These are phyloP conservation scores for Zapornia atra DNA, from an alignment of 2,113 vertebrate species.

Conservation along the genomic window DNA sequence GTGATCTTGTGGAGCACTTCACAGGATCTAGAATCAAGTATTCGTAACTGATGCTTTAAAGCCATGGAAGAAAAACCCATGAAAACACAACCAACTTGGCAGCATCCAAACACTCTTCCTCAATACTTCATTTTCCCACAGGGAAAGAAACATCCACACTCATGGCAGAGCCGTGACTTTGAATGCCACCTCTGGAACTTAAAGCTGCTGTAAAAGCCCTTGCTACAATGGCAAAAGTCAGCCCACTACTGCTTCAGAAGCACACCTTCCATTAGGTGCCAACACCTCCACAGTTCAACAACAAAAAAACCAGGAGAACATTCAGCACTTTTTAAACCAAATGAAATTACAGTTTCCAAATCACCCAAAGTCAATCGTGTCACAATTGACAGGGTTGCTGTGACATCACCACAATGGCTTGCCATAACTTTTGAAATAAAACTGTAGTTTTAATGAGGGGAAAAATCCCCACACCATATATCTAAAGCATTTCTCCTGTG, in stretches of 20 bases:
- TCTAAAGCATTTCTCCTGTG: background rate
- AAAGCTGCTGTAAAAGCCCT: background rate
- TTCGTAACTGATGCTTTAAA: background rate
- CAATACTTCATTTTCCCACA: background rate
- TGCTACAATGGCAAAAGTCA: background rate
- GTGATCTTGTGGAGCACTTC: background rate
- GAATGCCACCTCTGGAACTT: background rate
- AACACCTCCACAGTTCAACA: background rate
- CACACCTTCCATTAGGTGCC: background rate
- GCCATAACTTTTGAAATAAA: slow-evolving; percentile 8
- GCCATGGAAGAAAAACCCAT: background rate
- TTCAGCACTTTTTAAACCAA: background rate
- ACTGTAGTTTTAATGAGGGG: background rate
- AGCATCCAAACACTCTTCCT: background rate
- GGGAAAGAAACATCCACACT: background rate
- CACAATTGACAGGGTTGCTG: background rate
- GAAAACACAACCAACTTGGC: background rate
- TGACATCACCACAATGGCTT: background rate
- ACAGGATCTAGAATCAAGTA: background rate
- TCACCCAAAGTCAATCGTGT: background rate
- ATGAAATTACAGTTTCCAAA: background rate
- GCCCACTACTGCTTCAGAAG: background rate
- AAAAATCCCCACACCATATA: background rate
- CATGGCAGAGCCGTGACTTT: background rate
- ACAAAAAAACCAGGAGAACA: background rate